These are phyloP conservation scores for Brienomyrus brachyistius DNA, from an alignment of 2,113 vertebrate species.

Conservation along the genomic window DNA sequence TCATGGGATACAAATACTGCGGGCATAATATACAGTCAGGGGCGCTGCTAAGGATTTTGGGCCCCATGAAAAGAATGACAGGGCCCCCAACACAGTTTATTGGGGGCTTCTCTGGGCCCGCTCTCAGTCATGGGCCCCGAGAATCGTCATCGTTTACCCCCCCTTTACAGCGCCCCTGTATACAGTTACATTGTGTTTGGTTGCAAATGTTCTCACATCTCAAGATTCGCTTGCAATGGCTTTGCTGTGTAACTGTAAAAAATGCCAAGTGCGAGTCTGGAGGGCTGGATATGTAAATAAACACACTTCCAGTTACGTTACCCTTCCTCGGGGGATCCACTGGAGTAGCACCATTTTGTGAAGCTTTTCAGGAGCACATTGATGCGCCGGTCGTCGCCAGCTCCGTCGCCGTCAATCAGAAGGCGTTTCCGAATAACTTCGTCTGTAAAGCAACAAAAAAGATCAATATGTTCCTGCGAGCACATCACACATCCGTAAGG, in stretches of 20 bases:
- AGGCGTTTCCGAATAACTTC: constrained; percentile 95
- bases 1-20: background rate
- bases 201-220: background rate
- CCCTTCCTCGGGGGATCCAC: constrained; percentile 83
- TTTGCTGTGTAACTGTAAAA: background rate
- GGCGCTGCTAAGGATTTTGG: too few relatives aligned
- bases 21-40: background rate
- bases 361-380: constrained; percentile 93
- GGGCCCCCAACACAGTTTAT: too few relatives aligned
- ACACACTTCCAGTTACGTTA: constrained; percentile 33
- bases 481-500: background rate
- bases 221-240: background rate
- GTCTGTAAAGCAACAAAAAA: constrained; percentile 55
- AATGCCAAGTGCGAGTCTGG: background rate
- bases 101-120: too few relatives aligned
- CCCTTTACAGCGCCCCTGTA: too few relatives aligned
- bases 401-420: constrained; percentile 93
- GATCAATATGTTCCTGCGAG: background rate
- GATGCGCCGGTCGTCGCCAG: constrained; percentile 89
- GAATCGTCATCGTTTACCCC: too few relatives aligned
- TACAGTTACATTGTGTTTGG: background rate
- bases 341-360: constrained; percentile 90
- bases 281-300: background rate
- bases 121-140: too few relatives aligned
- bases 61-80: too few relatives aligned